phyloP scores from a whole-genome alignment of 2,113 vertebrate species.

The Megalops atlanticus region DNA sequence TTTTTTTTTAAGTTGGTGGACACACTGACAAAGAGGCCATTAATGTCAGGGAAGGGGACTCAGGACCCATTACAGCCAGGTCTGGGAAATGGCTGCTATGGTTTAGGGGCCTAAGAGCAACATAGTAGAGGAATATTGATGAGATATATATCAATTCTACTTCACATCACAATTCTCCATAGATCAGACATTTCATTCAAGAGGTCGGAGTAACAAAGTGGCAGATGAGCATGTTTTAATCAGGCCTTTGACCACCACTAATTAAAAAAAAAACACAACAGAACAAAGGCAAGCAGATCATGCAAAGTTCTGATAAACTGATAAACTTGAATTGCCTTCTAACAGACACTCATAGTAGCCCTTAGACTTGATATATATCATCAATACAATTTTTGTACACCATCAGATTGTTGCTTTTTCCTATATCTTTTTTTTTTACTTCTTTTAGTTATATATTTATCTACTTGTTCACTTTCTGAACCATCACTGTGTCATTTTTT shows the following conservation, averaged over 20 bases:
- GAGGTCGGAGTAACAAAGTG: conserved; percentile 19
- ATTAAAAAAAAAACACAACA: too few relatives aligned
- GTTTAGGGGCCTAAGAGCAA: conserved; percentile 56
- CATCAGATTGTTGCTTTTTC: too few relatives aligned
- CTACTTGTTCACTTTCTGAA: too few relatives aligned
- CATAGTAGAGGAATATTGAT: conserved; percentile 60
- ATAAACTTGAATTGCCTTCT: too few relatives aligned
- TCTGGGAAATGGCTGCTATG: conserved; percentile 51
- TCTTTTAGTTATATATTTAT: too few relatives aligned
- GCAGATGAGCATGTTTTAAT: background rate
- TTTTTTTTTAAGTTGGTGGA: conserved; percentile 44
- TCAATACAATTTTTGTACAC: too few relatives aligned
- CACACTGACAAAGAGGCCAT: conserved; percentile 53
- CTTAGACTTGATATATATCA: too few relatives aligned
- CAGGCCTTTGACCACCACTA: background rate
- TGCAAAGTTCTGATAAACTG: too few relatives aligned
- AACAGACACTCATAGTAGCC: too few relatives aligned
- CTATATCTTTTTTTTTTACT: too few relatives aligned
- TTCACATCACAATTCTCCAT: conserved; percentile 42
- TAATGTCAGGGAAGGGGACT: conserved; percentile 62
- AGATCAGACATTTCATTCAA: conserved; percentile 41
- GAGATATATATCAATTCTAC: conserved; percentile 52
- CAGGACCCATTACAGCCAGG: conserved; percentile 60
- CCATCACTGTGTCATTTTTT: too few relatives aligned
- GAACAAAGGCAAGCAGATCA: too few relatives aligned